These are phyloP conservation scores for Noctilio leporinus DNA, from an alignment of 2,113 vertebrate species.

Conservation along the genomic window DNA sequence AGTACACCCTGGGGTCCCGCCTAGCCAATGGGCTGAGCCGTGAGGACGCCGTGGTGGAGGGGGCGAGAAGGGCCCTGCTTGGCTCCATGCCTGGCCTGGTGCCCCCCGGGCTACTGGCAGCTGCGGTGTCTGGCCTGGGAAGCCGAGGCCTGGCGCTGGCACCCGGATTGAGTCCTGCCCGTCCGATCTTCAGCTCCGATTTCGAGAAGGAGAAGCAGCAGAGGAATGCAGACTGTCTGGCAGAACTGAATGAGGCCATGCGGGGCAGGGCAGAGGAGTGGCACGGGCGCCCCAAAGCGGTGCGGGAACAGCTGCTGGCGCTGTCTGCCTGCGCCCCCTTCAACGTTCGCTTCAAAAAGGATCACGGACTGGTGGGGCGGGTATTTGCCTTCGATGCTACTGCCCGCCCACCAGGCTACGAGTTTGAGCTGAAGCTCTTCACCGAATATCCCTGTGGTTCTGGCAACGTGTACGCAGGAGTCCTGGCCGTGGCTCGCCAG, in stretches of 20 bases:
- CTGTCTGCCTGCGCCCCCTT: conserved; percentile 87
- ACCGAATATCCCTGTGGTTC: conserved; percentile 88
- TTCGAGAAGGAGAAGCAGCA: conserved; percentile 85
- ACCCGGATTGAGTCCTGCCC: conserved; percentile 79
- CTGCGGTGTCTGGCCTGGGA: conserved; percentile 83
- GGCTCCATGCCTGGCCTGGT: conserved; percentile 84
- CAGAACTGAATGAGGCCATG: conserved; percentile 84
- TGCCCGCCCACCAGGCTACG: conserved; percentile 75
- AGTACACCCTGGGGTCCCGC: conserved; percentile 76
- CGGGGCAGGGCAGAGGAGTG: conserved; percentile 86
- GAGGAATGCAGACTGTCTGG: conserved; percentile 76
- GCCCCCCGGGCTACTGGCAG: conserved; percentile 81
- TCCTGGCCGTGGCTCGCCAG: conserved; percentile 85
- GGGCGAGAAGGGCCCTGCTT: conserved; percentile 83
- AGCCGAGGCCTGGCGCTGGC: conserved; percentile 77
- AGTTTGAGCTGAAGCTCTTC: conserved; percentile 89
- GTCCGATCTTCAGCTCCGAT: conserved; percentile 81
- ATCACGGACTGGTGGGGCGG: conserved; percentile 85
- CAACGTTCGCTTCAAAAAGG: conserved; percentile 91
- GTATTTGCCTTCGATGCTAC: conserved; percentile 88
- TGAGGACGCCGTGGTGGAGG: conserved; percentile 81
- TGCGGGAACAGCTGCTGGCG: conserved; percentile 84
- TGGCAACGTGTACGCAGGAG: conserved; percentile 85
- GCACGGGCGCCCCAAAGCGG: conserved; percentile 85
- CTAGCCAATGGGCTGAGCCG: conserved; percentile 86